phyloP scores from a whole-genome alignment of 2,888 invertebrate species.

The Polydrusus tereticollis region DNA sequence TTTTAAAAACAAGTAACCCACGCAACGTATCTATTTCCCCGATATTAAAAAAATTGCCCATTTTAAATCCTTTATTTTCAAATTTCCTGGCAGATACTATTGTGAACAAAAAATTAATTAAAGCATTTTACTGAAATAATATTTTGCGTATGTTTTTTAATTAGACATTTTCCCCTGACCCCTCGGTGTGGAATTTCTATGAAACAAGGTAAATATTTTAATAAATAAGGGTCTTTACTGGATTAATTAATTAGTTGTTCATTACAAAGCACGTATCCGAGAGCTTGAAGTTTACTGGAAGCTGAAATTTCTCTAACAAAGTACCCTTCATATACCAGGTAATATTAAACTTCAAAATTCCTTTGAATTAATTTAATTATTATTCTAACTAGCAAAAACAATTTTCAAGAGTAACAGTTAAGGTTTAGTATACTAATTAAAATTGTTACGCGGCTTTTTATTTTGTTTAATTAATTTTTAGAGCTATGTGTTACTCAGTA shows the following conservation, averaged over 20 bases:
- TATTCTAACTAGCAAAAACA: slow-evolving; percentile 47
- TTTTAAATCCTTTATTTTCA: too few species aligned
- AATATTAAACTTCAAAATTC: slow-evolving; percentile 53
- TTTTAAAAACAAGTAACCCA: too few species aligned
- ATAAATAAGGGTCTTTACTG: slow-evolving; percentile 53
- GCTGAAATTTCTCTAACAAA: slow-evolving; percentile 53
- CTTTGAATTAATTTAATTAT: slow-evolving; percentile 52
- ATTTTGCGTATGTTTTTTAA: slow-evolving; percentile 37
- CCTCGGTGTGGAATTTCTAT: slow-evolving; percentile 48
- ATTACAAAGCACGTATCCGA: slow-evolving; percentile 53
- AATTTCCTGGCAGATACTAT: too few species aligned
- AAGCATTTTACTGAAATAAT: slow-evolving; percentile 30
- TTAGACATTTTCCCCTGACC: slow-evolving; percentile 38
- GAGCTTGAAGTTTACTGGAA: slow-evolving; percentile 52
- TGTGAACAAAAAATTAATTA: too few species aligned
- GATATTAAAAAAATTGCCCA: too few species aligned
- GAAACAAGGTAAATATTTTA: slow-evolving; percentile 52
- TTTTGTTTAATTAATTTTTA: slow-evolving; percentile 12
- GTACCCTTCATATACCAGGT: slow-evolving; percentile 52
- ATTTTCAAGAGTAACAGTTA: slow-evolving; percentile 47
- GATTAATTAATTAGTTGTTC: slow-evolving; percentile 54
- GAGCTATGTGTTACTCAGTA: not conserved
- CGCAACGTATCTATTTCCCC: too few species aligned
- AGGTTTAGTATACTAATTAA: slow-evolving; percentile 48
- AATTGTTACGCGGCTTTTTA: slow-evolving; percentile 45